Evolutionary conservation across 2,797 vertebrate species (phyloP), one percentile per base, ranked within the genome.

Genomic region (Anguilla megastoma): DNA sequence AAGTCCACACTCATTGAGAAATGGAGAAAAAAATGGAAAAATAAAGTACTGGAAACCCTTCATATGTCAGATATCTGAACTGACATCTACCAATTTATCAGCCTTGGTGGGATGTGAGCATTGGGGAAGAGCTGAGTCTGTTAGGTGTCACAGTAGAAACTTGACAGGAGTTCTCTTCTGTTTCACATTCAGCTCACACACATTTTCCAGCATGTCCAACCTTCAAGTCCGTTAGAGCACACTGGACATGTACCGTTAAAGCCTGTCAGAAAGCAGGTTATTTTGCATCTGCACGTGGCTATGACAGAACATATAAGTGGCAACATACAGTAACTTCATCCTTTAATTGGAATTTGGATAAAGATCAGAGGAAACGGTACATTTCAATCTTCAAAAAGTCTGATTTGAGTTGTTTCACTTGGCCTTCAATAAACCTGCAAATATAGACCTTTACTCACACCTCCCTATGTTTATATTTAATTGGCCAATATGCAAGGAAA

Each of bases 1-100:
- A 86, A 83, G 56, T 58, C 33, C 41, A 30, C 27, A 87, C 4
- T 8, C 24, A 60, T 36, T 54, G 58, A 71, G 45, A 87, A 30
- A 66, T 60, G 60, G 30, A 71, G 33, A 50, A 84, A 86, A 84
- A n/a, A 48, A 82, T 84, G 85, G n/a, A 84, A 41, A 52, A 88
- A 66, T 33, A 52, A 33, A 48, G 80, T 84, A 86, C 36, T 58
- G 74, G 80, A 86, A 60, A 82, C 30, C 69, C 86, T 89, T 86
- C 45, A 80, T 60, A 4, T 84, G 85, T 86, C 85, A 86, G 63
- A 87, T 86, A 87, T 86, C 79, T 66, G 80, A 89, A 86, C 88
- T 86, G 84, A 88, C 84, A 88, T 85, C 33, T 63, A 88, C 69
- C 74, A 88, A 86, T 88, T 88, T 86, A 86, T 88, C 74, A 48